Percentiles rank a stretch among this genome's conserved stretches.
phyloP scores from a whole-genome alignment of 2,888 invertebrate genomes.

The Pyrrhosoma nymphula region DNA sequence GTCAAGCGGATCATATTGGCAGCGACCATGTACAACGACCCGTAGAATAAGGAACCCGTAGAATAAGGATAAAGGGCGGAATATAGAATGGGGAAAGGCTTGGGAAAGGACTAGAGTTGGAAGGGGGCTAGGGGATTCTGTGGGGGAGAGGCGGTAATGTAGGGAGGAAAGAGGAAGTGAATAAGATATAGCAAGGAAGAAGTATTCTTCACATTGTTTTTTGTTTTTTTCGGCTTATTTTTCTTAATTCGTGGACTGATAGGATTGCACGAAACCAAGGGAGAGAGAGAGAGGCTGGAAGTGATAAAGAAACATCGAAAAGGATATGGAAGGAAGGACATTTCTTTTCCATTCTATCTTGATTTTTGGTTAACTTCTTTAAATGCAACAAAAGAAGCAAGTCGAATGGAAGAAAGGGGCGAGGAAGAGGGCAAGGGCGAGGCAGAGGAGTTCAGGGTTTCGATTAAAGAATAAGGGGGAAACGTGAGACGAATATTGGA shows the following conservation, averaged over 20 bases:
- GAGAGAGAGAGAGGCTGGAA: too few relatives aligned
- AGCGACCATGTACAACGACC: conserved; percentile 51
- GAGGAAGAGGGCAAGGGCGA: neutral
- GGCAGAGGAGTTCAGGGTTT: neutral
- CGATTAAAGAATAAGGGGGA: neutral
- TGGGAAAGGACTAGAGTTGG: neutral
- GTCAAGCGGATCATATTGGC: conserved; percentile 49
- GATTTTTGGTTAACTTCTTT: neutral
- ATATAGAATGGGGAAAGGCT: neutral
- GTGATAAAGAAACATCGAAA: too few relatives aligned
- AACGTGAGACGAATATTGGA: too few relatives aligned
- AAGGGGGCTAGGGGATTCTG: neutral
- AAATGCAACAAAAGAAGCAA: neutral
- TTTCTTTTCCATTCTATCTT: neutral
- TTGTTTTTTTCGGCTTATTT: too few relatives aligned
- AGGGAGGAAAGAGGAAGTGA: too few relatives aligned
- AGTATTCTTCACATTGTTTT: too few relatives aligned
- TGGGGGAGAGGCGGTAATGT: neutral
- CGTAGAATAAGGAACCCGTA: conserved; percentile 35
- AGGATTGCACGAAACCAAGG: too few relatives aligned
- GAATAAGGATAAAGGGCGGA: neutral
- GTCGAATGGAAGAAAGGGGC: neutral
- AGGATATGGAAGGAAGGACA: neutral
- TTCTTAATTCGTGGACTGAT: too few relatives aligned
- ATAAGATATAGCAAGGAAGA: too few relatives aligned